phyloP scores from a whole-genome alignment of 2,888 invertebrate genomes.

The Azorinus chamasolen region DNA sequence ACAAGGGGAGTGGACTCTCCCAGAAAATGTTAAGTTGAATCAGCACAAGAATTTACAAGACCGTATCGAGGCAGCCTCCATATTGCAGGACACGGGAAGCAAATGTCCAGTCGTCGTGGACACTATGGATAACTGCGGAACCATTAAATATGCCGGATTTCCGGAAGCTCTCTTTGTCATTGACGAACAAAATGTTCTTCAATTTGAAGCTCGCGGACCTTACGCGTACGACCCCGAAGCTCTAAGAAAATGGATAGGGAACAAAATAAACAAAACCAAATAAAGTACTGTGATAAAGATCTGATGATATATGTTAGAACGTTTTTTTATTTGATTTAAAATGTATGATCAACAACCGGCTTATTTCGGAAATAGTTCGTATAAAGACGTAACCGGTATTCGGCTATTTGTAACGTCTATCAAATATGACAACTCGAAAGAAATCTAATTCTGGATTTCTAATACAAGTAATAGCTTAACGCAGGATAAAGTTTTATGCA shows the following conservation, averaged over 20 bases:
- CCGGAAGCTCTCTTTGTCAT: conserved; percentile 61
- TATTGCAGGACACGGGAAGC: conserved; percentile 34
- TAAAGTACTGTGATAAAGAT: too few species aligned
- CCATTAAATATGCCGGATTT: conserved; percentile 39
- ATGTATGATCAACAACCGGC: too few species aligned
- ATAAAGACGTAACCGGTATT: too few species aligned
- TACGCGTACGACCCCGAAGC: conserved; percentile 34
- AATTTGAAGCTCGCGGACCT: conserved; percentile 43
- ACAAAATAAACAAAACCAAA: too few species aligned
- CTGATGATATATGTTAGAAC: too few species aligned
- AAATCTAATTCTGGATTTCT: too few species aligned
- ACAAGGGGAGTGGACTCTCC: conserved; percentile 52
- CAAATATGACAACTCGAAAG: too few species aligned
- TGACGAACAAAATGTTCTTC: conserved; percentile 36
- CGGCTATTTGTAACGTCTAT: too few species aligned
- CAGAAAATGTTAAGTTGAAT: conserved; percentile 37
- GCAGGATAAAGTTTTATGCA: too few species aligned
- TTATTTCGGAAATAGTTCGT: too few species aligned
- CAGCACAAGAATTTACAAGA: conserved; percentile 58
- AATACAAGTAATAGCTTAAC: too few species aligned
- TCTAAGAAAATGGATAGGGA: conserved; percentile 21
- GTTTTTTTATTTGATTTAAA: too few species aligned
- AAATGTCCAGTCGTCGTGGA: conserved; percentile 54
- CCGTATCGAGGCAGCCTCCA: conserved; percentile 47
- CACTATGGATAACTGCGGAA: conserved; percentile 46